Conservation (phyloP, 2,797 vertebrate genomes). For the Sarcoramphus papa region DNA sequence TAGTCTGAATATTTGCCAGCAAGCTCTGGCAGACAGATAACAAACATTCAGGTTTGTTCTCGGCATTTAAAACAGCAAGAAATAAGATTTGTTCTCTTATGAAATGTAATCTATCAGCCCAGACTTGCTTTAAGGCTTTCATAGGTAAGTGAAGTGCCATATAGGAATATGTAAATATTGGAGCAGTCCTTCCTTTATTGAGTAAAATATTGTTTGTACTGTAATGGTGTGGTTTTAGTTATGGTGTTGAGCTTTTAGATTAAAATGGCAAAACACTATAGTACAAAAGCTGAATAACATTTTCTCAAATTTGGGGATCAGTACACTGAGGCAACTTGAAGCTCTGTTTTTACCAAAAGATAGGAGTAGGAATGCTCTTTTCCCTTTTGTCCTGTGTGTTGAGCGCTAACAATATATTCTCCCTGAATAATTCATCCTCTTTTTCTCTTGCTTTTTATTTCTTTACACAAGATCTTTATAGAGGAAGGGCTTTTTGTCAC, state of each 20-base stretch:
- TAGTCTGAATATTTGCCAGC: neutral
- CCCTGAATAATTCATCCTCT: neutral
- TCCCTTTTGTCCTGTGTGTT: neutral
- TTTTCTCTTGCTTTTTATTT: neutral
- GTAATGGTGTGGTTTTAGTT: neutral
- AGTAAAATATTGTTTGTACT: neutral
- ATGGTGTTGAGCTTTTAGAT: neutral
- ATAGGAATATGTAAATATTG: neutral
- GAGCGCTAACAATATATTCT: neutral
- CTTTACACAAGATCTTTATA: neutral
- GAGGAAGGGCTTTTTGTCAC: neutral
- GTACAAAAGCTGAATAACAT: neutral
- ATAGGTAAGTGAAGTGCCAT: neutral
- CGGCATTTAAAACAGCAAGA: neutral
- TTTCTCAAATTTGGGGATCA: neutral
- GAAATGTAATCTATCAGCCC: neutral
- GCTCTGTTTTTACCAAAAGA: neutral
- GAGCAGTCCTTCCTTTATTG: neutral
- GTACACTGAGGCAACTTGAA: neutral
- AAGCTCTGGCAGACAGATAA: neutral
- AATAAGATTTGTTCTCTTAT: neutral
- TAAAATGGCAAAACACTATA: neutral
- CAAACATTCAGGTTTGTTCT: neutral
- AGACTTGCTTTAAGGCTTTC: neutral
- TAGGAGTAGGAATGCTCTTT: neutral